These are phyloP conservation scores for Spinus pinus DNA, from an alignment of 2,797 vertebrate species.

Conservation along the genomic window DNA sequence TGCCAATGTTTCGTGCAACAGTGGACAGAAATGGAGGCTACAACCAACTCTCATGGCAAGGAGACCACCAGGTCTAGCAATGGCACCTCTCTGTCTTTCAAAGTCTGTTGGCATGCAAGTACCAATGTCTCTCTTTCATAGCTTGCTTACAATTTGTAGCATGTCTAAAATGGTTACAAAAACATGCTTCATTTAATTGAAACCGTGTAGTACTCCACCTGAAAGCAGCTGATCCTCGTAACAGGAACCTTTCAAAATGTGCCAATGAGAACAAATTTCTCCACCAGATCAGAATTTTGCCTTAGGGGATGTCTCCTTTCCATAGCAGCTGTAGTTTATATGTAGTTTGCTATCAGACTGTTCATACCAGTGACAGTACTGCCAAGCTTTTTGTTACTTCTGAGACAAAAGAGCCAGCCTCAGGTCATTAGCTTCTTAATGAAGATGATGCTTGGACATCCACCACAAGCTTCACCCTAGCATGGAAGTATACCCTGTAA, in stretches of 20 bases:
- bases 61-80: neutral
- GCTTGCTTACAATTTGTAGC: conserved; percentile 1
- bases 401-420: neutral
- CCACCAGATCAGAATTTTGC: neutral
- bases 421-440: neutral
- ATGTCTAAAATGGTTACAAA: conserved; percentile 30
- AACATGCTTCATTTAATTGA: conserved; percentile 29
- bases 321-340: neutral
- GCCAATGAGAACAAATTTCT: conserved; percentile 31
- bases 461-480: neutral
- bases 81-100: neutral
- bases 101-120: neutral
- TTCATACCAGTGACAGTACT: neutral
- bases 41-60: neutral
- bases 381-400: neutral
- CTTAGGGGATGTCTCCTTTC: neutral
- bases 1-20: neutral
- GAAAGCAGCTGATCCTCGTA: conserved; percentile 45
- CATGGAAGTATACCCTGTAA: neutral
- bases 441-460: neutral
- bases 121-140: neutral
- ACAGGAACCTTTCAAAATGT: conserved; percentile 39
- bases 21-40: neutral
- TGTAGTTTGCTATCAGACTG: conserved; percentile 14
- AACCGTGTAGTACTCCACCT: conserved; percentile 5